phyloP scores from a whole-genome alignment of 1,140 invertebrate genomes.

The Bombus confusus region DNA sequence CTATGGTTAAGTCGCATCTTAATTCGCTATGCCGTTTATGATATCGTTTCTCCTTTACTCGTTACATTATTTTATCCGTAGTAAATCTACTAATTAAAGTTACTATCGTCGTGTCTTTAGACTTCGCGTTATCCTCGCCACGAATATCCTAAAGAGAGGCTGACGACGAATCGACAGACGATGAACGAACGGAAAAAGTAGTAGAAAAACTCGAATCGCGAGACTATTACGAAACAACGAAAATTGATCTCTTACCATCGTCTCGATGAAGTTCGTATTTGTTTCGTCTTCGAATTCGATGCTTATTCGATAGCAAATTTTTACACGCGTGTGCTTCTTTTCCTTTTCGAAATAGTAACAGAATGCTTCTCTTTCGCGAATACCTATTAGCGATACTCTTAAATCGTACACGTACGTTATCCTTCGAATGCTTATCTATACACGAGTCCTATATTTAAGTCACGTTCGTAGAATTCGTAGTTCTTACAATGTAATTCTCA shows the following conservation, averaged over 20 bases:
- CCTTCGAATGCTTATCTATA: slow-evolving; percentile 49
- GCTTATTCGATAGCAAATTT: background rate
- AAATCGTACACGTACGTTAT: slow-evolving; percentile 56
- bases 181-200: background rate
- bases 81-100: slow-evolving; percentile 58
- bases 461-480: slow-evolving; percentile 35
- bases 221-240: background rate
- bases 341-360: background rate
- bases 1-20: slow-evolving; percentile 59
- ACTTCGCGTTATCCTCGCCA: slow-evolving; percentile 15
- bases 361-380: slow-evolving; percentile 9
- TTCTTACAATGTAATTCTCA: slow-evolving; percentile 12
- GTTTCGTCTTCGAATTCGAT: background rate
- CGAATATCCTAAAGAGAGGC: slow-evolving; percentile 5
- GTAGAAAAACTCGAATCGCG: background rate
- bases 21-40: slow-evolving; percentile 56
- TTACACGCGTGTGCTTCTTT: background rate
- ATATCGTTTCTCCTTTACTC: slow-evolving; percentile 58
- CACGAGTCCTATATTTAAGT: slow-evolving; percentile 29
- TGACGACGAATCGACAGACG: background rate
- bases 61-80: slow-evolving; percentile 53
- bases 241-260: background rate
- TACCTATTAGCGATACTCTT: slow-evolving; percentile 49
- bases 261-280: background rate
- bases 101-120: slow-evolving; percentile 37